Evolutionary conservation across 2,113 vertebrate species (phyloP).

Genomic region (Apeltes quadracus): DNA sequence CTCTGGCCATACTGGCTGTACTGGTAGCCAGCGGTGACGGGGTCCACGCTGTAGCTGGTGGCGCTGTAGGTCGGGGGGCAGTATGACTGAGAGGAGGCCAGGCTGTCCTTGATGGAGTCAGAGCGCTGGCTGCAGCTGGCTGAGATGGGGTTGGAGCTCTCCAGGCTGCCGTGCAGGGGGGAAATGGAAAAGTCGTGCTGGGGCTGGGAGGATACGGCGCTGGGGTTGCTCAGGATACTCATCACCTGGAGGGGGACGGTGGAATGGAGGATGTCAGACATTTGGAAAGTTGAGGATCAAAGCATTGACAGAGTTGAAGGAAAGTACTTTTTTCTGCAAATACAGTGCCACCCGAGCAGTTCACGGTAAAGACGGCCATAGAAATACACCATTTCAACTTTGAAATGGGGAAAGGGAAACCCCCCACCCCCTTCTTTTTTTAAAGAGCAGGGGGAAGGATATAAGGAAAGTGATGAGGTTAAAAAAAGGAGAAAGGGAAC

Average conservation of each 20-base stretch:
- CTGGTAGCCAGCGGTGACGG: slow-evolving; percentile 94
- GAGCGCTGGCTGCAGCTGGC: slow-evolving; percentile 98
- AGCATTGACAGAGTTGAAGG: slow-evolving; percentile 61
- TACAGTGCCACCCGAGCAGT: slow-evolving; percentile 60
- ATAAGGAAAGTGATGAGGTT: slow-evolving; percentile 62
- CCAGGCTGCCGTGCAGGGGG: slow-evolving; percentile 93
- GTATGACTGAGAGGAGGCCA: slow-evolving; percentile 97
- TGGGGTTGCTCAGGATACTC: slow-evolving; percentile 97
- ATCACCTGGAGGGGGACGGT: slow-evolving; percentile 86
- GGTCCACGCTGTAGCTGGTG: slow-evolving; percentile 98
- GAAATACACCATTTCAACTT: slow-evolving; percentile 67
- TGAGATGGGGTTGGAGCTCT: slow-evolving; percentile 92
- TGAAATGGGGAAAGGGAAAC: slow-evolving; percentile 60
- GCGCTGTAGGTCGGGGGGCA: slow-evolving; percentile 98
- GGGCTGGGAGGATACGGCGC: slow-evolving; percentile 88
- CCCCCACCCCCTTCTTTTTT: slow-evolving; percentile 53
- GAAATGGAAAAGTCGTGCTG: slow-evolving; percentile 99
- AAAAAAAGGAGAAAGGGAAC: slow-evolving; percentile 70
- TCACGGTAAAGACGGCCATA: slow-evolving; percentile 63
- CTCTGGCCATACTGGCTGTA: slow-evolving; percentile 98
- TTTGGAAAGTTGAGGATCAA: slow-evolving; percentile 70
- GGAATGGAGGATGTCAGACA: slow-evolving; percentile 58
- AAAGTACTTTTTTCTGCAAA: slow-evolving; percentile 62
- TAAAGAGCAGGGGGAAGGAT: slow-evolving; percentile 49
- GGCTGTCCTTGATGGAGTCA: slow-evolving; percentile 97